These are phyloP conservation scores for Cryptophagus acutangulus DNA, from an alignment of 2,888 invertebrate species.

Conservation along the genomic window DNA sequence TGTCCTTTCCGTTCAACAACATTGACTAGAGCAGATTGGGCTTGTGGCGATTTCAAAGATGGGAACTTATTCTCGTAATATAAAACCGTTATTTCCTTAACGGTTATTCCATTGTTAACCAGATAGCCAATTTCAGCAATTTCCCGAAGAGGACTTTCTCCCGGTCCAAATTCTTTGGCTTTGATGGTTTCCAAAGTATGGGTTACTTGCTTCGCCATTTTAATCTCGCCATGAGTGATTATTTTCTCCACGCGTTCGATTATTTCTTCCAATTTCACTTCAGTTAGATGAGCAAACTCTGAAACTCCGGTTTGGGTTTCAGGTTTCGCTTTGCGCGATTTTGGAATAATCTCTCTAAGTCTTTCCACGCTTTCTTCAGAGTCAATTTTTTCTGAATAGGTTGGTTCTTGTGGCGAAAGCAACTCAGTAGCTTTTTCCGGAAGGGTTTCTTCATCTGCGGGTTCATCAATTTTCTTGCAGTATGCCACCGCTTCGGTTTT, in stretches of 20 bases:
- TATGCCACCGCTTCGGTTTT: constrained; percentile 59
- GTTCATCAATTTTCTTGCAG: constrained; percentile 59
- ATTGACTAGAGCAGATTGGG: constrained; percentile 79
- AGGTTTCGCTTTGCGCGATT: constrained; percentile 35
- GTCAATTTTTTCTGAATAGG: constrained; percentile 55
- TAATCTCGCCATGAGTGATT: constrained; percentile 53
- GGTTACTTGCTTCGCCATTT: constrained; percentile 69
- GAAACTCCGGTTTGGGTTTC: constrained; percentile 36
- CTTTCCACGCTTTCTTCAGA: constrained; percentile 54
- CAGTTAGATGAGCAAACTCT: constrained; percentile 46
- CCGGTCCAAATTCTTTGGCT: constrained; percentile 75
- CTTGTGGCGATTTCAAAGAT: constrained; percentile 71
- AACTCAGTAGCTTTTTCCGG: constrained; percentile 50
- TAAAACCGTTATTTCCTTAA: constrained; percentile 70
- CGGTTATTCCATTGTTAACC: constrained; percentile 68
- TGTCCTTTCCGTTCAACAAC: constrained; percentile 80
- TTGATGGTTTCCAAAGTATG: constrained; percentile 69
- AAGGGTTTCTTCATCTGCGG: constrained; percentile 42
- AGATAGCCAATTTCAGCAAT: constrained; percentile 77
- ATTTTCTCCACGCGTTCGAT: constrained; percentile 56
- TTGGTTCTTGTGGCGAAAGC: constrained; percentile 55
- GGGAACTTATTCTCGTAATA: constrained; percentile 77
- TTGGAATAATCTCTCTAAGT: constrained; percentile 44
- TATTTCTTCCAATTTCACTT: constrained; percentile 52
- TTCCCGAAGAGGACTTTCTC: constrained; percentile 73